Conservation (phyloP, 2,888 invertebrate species). For the Caradrina kadenii region DNA sequence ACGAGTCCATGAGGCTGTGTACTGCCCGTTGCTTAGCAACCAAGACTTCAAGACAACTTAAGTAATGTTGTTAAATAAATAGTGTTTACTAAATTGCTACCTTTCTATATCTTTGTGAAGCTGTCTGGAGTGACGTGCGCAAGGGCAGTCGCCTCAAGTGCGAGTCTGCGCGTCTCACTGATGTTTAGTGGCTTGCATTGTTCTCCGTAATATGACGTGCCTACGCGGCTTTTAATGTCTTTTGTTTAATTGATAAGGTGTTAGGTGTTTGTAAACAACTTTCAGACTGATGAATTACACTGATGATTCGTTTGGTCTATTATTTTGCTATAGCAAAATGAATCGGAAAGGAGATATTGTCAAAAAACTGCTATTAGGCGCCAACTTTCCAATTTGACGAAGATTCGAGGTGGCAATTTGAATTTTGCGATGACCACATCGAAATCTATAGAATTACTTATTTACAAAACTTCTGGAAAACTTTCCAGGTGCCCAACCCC, state of each 20-base stretch:
- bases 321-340: too few relatives aligned
- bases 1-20: slow-evolving; percentile 55
- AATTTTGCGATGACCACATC: too few relatives aligned
- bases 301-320: too few relatives aligned
- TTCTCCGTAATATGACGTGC: neutral
- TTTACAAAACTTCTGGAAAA: too few relatives aligned
- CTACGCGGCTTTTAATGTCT: neutral
- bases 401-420: too few relatives aligned
- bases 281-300: too few relatives aligned
- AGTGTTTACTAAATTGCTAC: neutral
- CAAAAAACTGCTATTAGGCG: too few relatives aligned
- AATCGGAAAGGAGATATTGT: too few relatives aligned
- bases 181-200: neutral
- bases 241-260: neutral
- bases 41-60: neutral
- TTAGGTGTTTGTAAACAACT: slow-evolving; percentile 6
- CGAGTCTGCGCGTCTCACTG: too few relatives aligned
- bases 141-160: neutral
- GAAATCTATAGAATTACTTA: too few relatives aligned
- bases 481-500: too few relatives aligned
- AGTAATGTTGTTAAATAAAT: neutral
- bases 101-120: slow-evolving; percentile 8
- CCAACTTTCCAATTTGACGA: too few relatives aligned
- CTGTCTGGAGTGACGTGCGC: neutral
- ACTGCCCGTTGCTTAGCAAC: slow-evolving; percentile 42